Conservation (phyloP, 2,113 vertebrate species). For the Zootoca vivipara region DNA sequence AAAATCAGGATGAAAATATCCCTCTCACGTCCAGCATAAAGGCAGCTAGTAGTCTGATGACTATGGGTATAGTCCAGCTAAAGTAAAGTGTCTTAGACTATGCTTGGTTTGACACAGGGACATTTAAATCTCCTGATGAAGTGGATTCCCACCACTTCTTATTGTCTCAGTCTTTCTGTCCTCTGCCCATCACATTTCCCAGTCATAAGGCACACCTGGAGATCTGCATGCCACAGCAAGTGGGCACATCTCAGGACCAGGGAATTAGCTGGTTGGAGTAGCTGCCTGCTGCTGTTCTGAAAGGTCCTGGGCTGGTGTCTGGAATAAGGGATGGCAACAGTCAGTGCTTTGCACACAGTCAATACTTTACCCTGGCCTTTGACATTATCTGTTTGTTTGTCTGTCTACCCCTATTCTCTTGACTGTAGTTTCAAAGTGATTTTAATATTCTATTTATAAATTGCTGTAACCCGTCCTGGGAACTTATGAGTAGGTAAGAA, state of each 20-base stretch:
- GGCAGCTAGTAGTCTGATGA: neutral
- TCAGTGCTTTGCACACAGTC: too few relatives aligned
- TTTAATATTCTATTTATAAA: too few relatives aligned
- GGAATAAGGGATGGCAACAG: too few relatives aligned
- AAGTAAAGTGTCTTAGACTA: neutral
- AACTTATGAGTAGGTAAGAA: too few relatives aligned
- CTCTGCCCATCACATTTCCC: neutral
- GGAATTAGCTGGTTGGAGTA: neutral
- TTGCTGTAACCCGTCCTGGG: too few relatives aligned
- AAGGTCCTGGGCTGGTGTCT: too few relatives aligned
- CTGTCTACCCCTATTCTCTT: too few relatives aligned
- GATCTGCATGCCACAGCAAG: neutral
- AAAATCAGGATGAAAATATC: neutral
- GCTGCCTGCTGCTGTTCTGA: too few relatives aligned
- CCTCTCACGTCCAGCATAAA: neutral
- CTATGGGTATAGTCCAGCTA: neutral
- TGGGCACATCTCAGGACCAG: too few relatives aligned
- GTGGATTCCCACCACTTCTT: neutral
- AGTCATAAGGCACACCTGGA: neutral
- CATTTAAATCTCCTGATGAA: neutral
- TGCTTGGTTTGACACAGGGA: neutral
- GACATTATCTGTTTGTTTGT: too few relatives aligned
- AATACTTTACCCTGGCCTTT: too few relatives aligned
- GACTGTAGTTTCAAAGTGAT: too few relatives aligned
- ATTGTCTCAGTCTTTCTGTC: neutral